These are phyloP conservation scores for Heteractis magnifica DNA, from an alignment of 92 coral and sea anemone genomes.

Conservation along the genomic window DNA sequence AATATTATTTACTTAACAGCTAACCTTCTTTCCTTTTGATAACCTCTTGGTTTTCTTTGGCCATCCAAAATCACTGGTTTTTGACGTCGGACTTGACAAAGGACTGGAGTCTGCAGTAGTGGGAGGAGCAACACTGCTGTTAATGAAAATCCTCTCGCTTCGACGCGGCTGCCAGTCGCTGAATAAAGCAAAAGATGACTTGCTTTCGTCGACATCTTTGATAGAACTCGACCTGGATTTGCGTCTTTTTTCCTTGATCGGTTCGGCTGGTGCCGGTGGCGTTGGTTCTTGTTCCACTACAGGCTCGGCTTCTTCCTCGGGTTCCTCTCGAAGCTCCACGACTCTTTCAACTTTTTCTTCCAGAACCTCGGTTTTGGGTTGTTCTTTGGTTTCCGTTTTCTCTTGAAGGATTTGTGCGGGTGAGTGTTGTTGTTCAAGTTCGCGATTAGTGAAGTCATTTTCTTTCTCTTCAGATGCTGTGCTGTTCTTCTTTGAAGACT, in stretches of 20 bases:
- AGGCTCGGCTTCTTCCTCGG: not conserved
- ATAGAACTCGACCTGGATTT: slow-evolving; percentile 44
- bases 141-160: slow-evolving; percentile 91
- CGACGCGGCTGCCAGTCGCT: slow-evolving; percentile 91
- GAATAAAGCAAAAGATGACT: slow-evolving; percentile 47
- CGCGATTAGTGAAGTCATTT: not conserved
- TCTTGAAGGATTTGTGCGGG: slow-evolving; percentile 20
- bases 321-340: slow-evolving; percentile 5
- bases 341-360: slow-evolving; percentile 38
- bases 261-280: slow-evolving; percentile 31
- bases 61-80: slow-evolving; percentile 57
- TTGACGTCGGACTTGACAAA: slow-evolving; percentile 69
- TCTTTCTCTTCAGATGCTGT: slow-evolving; percentile 22
- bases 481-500: slow-evolving; percentile 27
- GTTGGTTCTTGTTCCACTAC: slow-evolving; percentile 28
- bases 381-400: slow-evolving; percentile 25
- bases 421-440: not conserved
- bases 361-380: slow-evolving; percentile 16
- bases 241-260: slow-evolving; percentile 51
- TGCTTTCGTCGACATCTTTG: slow-evolving; percentile 47
- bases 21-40: slow-evolving; percentile 34
- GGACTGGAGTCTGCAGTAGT: slow-evolving; percentile 74
- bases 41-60: slow-evolving; percentile 65
- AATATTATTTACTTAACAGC: not conserved
- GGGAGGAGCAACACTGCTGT: slow-evolving; percentile 76